Conservation (phyloP, 2,888 invertebrate species). For the Spilarctia lutea region DNA sequence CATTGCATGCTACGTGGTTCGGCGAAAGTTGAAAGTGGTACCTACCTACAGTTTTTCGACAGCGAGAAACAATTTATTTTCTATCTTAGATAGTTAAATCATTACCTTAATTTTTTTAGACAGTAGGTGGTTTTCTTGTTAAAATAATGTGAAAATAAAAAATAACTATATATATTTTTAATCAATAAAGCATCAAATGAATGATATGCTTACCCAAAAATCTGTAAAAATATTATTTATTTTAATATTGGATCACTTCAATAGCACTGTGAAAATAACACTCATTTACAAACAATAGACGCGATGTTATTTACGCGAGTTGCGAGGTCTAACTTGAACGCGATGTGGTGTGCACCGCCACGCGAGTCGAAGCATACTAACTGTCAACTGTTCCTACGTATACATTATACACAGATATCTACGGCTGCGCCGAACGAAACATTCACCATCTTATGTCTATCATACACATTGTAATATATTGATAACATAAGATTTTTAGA, state of each 20-base stretch:
- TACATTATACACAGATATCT: neutral
- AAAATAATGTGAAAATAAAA: neutral
- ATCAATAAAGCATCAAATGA: neutral
- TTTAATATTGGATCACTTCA: conserved; percentile 1
- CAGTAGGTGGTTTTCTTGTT: neutral
- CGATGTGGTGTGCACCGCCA: neutral
- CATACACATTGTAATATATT: neutral
- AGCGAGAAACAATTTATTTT: neutral
- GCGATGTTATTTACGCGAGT: conserved; percentile 12
- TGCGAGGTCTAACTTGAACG: neutral
- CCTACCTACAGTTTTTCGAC: neutral
- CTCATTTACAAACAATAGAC: conserved; percentile 4
- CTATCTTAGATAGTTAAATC: neutral
- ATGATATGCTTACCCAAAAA: neutral
- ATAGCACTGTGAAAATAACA: conserved; percentile 4
- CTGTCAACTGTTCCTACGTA: neutral
- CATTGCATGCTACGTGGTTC: neutral
- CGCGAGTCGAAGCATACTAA: conserved; percentile 8
- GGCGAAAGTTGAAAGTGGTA: neutral
- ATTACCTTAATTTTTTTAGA: neutral
- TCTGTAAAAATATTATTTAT: neutral
- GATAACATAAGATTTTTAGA: no score
- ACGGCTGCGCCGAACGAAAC: neutral
- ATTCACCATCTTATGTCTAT: neutral
- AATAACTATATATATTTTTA: neutral